Conservation (phyloP, 1,140 invertebrate species). For the Drosophila dunni region DNA sequence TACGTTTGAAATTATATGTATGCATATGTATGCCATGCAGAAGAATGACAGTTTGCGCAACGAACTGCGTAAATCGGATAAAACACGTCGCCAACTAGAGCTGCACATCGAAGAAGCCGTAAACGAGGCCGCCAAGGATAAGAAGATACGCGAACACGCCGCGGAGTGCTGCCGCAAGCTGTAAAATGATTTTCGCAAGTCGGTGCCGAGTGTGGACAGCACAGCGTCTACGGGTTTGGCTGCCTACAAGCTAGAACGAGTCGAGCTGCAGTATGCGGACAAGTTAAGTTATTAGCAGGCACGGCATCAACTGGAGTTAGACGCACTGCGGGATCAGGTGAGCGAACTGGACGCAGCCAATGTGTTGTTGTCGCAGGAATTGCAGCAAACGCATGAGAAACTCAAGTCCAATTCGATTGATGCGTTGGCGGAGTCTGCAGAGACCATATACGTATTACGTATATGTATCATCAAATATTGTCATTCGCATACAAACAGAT, state of each 20-base stretch:
- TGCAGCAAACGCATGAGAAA: slow-evolving; percentile 92
- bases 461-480: no score
- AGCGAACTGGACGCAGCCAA: slow-evolving; percentile 91
- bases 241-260: slow-evolving; percentile 93
- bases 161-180: slow-evolving; percentile 93
- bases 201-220: slow-evolving; percentile 87
- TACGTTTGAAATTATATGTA: no score
- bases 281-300: slow-evolving; percentile 91
- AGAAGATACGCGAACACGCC: slow-evolving; percentile 93
- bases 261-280: slow-evolving; percentile 95
- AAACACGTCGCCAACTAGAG: slow-evolving; percentile 93
- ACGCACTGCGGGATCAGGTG: slow-evolving; percentile 92
- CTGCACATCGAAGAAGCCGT: slow-evolving; percentile 94
- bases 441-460: no score
- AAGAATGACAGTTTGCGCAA: slow-evolving; percentile 96
- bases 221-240: slow-evolving; percentile 73
- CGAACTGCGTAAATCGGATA: slow-evolving; percentile 96
- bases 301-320: slow-evolving; percentile 91
- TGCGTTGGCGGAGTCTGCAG: slow-evolving; percentile 90
- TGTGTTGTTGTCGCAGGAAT: slow-evolving; percentile 90
- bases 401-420: slow-evolving; percentile 90
- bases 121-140: slow-evolving; percentile 94
- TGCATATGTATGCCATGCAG: slow-evolving; percentile 94
- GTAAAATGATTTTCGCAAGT: slow-evolving; percentile 86
- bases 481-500: no score